Conservation (phyloP, 2,113 vertebrate genomes). For the Tychaedon coryphoeus region DNA sequence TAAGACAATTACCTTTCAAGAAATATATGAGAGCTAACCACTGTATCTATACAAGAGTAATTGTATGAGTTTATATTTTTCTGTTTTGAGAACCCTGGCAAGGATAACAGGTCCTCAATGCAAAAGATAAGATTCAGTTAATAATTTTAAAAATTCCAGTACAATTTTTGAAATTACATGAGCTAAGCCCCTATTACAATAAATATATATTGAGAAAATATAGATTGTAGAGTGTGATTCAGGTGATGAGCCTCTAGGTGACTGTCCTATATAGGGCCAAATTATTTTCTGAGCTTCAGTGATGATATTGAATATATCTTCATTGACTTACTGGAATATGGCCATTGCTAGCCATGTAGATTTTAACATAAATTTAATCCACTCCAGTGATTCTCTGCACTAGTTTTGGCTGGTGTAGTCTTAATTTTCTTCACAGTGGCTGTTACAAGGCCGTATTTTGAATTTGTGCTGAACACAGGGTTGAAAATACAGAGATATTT, state of each 20-base stretch:
- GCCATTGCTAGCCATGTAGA: neutral
- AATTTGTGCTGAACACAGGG: neutral
- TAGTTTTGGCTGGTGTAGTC: neutral
- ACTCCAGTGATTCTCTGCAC: neutral
- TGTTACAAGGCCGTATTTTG: neutral
- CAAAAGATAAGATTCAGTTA: neutral
- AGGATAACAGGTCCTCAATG: neutral
- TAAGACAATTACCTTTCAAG: neutral
- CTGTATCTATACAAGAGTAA: neutral
- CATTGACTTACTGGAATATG: neutral
- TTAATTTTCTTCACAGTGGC: neutral
- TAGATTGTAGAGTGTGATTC: neutral
- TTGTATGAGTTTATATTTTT: neutral
- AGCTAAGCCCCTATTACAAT: neutral
- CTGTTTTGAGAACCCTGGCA: neutral
- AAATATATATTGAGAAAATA: neutral
- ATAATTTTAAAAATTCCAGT: neutral
- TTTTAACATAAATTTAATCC: neutral
- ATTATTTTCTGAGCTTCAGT: neutral
- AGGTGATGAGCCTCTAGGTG: neutral
- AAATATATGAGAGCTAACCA: neutral
- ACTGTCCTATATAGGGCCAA: neutral
- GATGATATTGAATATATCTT: neutral
- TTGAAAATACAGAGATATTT: neutral
- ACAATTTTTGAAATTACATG: neutral